Base-by-base conservation (phyloP, 2,888 invertebrate species). In the Ectropis crepuscularia region DNA sequence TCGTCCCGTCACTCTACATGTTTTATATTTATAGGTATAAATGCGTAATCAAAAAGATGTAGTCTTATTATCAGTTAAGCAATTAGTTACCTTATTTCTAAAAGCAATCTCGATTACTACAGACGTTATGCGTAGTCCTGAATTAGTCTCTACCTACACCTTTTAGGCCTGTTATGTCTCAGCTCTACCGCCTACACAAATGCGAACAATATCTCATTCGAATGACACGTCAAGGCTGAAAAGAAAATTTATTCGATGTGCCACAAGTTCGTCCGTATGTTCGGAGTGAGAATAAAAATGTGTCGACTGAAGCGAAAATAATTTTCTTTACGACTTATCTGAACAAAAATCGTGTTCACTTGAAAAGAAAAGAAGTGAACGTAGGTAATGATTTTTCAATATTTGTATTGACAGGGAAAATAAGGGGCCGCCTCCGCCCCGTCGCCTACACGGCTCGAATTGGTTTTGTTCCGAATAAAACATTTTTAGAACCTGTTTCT, bases 371-470 rank as follows among this genome's bases (percentile, higher is more conserved):
- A 77, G 75, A 81, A 77, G 75, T 78, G 77, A 80, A 79, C 77
- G 77, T 72, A 75, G 77, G 78, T 84, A 85, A 87, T 83, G 80
- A 84, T 82, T 85, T 86, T 83, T 82, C 81, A 83, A 82, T 84
- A 82, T 84, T 85, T 83, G 79, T 85, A 81, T 85, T 84, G 81
- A 81, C 80, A 78, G 74, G 78, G 76, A 81, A 82, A 82, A 83
- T 85, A 82, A 78, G 72, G 76, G 78, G 71, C 73, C 65, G 76
- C 70, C 74, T 70, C 69, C 70, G 62, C 68, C 63, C 69, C 71
- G 73, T 74, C 72, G 71, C 64, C 73, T 73, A 66, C 65, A 70
- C 74, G 76, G 53, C 71, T 71, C 68, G 71, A 65, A 75, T 74
- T 76, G 76, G 73, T 73, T 71, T 71, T 65, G 64, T 71, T 66